phyloP scores from a whole-genome alignment of 1,140 invertebrate species.

The Bombus waltoni region DNA sequence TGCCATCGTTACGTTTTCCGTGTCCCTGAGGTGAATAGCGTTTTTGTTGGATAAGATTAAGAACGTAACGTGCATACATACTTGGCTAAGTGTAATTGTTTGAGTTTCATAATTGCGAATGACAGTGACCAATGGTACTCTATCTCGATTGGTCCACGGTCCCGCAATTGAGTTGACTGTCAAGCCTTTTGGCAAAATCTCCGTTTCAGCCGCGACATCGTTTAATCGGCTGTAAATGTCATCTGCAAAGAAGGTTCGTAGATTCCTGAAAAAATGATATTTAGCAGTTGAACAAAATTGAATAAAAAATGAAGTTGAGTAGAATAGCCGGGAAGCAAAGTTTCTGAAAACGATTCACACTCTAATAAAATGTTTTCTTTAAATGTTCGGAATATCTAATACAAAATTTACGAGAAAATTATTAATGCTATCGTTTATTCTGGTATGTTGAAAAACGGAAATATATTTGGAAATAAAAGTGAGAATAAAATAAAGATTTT shows the following conservation, averaged over 20 bases:
- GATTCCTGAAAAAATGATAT: constrained; percentile 82
- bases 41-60: constrained; percentile 17
- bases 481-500: background rate
- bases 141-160: constrained; percentile 92
- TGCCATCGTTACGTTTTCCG: constrained; percentile 16
- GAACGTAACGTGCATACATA: constrained; percentile 71
- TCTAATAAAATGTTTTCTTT: background rate
- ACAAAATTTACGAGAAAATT: background rate
- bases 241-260: constrained; percentile 89
- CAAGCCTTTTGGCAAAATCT: constrained; percentile 83
- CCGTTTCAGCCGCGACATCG: constrained; percentile 85
- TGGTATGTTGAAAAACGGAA: background rate
- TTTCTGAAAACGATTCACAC: background rate
- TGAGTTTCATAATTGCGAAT: constrained; percentile 87
- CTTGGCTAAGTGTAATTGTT: constrained; percentile 86
- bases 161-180: constrained; percentile 87
- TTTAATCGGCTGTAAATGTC: constrained; percentile 92
- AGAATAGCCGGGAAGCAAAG: constrained; percentile 46
- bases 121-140: constrained; percentile 91
- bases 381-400: background rate
- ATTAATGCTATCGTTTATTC: background rate
- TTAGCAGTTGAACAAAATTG: background rate
- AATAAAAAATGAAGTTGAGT: background rate
- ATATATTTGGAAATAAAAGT: background rate
- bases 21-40: constrained; percentile 50